phyloP scores from a whole-genome alignment of 1,140 invertebrate genomes.

The Halictus rubicundus region DNA sequence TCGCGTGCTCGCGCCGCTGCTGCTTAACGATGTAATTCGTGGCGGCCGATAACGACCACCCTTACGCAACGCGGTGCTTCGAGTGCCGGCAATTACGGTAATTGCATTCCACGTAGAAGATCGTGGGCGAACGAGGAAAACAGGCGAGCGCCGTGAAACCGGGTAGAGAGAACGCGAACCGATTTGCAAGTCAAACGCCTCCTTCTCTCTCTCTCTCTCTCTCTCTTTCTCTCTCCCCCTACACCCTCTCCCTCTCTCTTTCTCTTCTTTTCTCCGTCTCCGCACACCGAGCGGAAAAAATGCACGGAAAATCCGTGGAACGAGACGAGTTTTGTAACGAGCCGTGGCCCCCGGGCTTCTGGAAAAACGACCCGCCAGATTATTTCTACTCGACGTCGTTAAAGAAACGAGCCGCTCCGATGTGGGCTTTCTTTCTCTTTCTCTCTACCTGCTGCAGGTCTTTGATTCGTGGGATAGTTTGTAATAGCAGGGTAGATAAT shows the following conservation, averaged over 20 bases:
- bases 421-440: background rate
- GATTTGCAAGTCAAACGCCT: slow-evolving; percentile 41
- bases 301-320: slow-evolving; percentile 16
- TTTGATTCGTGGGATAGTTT: slow-evolving; percentile 6
- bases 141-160: slow-evolving; percentile 12
- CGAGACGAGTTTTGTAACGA: slow-evolving; percentile 40
- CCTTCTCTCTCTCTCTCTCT: background rate
- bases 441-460: no score
- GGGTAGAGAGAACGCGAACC: slow-evolving; percentile 10
- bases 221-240: background rate
- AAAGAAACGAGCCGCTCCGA: background rate
- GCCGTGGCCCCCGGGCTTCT: slow-evolving; percentile 11
- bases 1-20: slow-evolving; percentile 11
- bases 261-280: no score
- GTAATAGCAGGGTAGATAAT: slow-evolving; percentile 11
- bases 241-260: no score
- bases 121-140: slow-evolving; percentile 49
- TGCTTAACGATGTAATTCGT: slow-evolving; percentile 72
- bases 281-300: slow-evolving; percentile 1
- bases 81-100: slow-evolving; percentile 69
- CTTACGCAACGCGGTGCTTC: slow-evolving; percentile 68
- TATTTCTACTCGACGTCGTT: slow-evolving; percentile 42
- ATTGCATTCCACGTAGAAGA: slow-evolving; percentile 69
- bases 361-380: slow-evolving; percentile 32
- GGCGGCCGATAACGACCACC: slow-evolving; percentile 69